Base-by-base conservation (phyloP, 2,113 vertebrate species). In the Phalacrocorax carbo region DNA sequence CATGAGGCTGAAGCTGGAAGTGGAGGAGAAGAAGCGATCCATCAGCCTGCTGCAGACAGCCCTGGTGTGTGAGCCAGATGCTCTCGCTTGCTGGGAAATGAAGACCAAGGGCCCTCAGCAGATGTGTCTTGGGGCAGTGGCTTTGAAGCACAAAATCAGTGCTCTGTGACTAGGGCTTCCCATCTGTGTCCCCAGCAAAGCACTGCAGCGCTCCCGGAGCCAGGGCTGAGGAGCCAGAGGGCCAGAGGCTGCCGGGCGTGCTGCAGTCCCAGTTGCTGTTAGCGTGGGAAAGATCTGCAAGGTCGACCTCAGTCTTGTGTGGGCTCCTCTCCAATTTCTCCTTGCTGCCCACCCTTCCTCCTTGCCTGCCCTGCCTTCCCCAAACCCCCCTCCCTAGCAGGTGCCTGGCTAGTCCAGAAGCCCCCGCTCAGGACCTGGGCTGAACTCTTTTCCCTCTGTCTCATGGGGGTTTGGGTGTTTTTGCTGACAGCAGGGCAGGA, bases 1-100 rank as follows among this genome's bases (percentile, higher is more conserved):
- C 97, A 97, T 99, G 98, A 98, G 98, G 85, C 98, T 99, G 94
- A 98, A 98, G 92, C 96, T 99, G 97, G 99, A 99, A 94, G 97
- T 99, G 95, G 99, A 99, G 93, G 99, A 99, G 98, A 99, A 99
- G 97, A 98, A 98, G 70, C 98, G 98, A 90, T 98, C 98, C 0
- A 78, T 99, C 86, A 95, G 88, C 89, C 98, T 99, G 97, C 98
- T 99, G 92, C 99, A 99, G 98, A 98, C 98, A 0, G 99, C 99
- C 0, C 98, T 99, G 99, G 99, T 99, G 96, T 16, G 86, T 85
- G 42, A 9, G 46, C 18, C 58, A 6, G 17, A 20, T 9, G n/a
- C 2, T 40, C 22, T 9, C 7, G n/a, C 30, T 26, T 22, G 57
- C 44, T 10, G 62, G 36, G 81, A 38, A 25, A 2, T 3, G 9